A percentile compares a stretch with the other conserved stretches of the same genome.
Conservation (phyloP, 1,140 invertebrate species). For the Hylaeus volcanicus region DNA sequence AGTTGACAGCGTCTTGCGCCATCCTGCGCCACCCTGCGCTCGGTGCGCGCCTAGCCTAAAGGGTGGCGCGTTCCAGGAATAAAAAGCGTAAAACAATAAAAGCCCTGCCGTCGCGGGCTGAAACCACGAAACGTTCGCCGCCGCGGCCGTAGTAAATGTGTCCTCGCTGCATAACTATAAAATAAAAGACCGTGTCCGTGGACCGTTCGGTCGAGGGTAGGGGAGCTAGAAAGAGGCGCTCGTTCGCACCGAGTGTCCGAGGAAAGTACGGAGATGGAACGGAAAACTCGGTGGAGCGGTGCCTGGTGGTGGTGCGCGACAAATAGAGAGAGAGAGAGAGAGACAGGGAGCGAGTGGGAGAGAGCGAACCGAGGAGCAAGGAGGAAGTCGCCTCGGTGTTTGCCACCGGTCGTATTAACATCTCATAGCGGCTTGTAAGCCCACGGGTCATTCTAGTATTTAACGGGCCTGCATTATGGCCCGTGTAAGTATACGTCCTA, state of each 20-base stretch:
- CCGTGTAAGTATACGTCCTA: constrained; percentile 34
- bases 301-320: background rate
- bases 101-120: constrained; percentile 53
- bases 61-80: constrained; percentile 44
- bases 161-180: constrained; percentile 76
- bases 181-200: constrained; percentile 68
- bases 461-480: constrained; percentile 67
- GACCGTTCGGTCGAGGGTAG: background rate
- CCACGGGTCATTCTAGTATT: constrained; percentile 69
- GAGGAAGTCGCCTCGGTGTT: constrained; percentile 36
- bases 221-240: constrained; percentile 21
- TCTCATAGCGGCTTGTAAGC: constrained; percentile 66
- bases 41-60: constrained; percentile 17
- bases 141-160: constrained; percentile 71
- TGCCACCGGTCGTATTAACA: constrained; percentile 68
- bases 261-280: constrained; percentile 39
- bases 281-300: constrained; percentile 12
- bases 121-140: constrained; percentile 60
- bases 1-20: background rate
- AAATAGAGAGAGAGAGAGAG: background rate
- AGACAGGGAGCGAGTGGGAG: background rate
- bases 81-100: constrained; percentile 71
- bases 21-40: background rate
- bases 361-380: constrained; percentile 1
- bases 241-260: constrained; percentile 19